phyloP scores from a whole-genome alignment of 2,797 vertebrate species.

The Oceanodroma leucorhoa region DNA sequence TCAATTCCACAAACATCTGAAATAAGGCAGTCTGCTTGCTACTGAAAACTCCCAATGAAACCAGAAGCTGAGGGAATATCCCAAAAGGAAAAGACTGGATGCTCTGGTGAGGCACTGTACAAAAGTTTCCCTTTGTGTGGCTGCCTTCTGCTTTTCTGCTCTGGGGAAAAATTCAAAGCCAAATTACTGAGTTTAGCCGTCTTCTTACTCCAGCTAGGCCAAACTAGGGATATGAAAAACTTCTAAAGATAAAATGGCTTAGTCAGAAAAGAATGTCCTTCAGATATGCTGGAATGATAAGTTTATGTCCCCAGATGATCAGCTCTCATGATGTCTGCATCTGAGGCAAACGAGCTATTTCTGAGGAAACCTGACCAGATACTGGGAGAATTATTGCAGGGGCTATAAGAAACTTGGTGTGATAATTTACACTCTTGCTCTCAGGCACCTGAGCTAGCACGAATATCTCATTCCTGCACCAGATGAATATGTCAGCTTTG shows the following conservation, averaged over 20 bases:
- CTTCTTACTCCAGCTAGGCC: neutral
- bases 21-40: conserved; percentile 50
- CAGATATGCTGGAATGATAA: neutral
- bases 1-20: conserved; percentile 55
- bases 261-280: neutral
- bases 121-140: neutral
- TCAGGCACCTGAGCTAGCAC: neutral
- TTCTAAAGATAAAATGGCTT: neutral
- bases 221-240: neutral
- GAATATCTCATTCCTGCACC: neutral
- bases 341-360: neutral
- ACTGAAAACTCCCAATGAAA: conserved; percentile 28
- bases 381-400: neutral
- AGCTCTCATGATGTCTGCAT: neutral
- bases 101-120: neutral
- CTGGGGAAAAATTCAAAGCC: neutral
- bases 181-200: neutral
- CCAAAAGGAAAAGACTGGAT: conserved; percentile 9
- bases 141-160: neutral
- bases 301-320: neutral
- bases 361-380: neutral
- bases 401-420: neutral
- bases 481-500: neutral
- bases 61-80: conserved; percentile 29
- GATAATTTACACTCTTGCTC: neutral